A percentile compares a stretch with the other conserved stretches of the same genome.
Evolutionary conservation across 1,140 invertebrate species (phyloP).

Genomic region (Drosophila prosaltans): DNA sequence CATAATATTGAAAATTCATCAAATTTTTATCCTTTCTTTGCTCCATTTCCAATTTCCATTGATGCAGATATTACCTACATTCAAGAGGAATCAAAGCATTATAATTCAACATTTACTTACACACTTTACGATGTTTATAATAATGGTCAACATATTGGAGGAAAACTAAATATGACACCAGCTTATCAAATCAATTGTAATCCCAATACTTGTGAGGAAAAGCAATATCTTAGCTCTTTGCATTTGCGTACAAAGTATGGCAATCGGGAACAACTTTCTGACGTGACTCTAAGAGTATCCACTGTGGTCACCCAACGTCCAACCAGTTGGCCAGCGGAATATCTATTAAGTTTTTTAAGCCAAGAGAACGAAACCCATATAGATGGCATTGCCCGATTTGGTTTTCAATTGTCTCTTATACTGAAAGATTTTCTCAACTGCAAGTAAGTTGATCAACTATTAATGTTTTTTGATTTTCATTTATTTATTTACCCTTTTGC

Average conservation of each 20-base stretch:
- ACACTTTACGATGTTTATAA: slow-evolving; percentile 70
- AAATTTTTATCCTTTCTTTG: slow-evolving; percentile 45
- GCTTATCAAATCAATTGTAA: slow-evolving; percentile 58
- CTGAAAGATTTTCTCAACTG: slow-evolving; percentile 57
- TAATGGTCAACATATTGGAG: slow-evolving; percentile 73
- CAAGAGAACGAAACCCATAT: slow-evolving; percentile 58
- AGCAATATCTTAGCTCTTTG: slow-evolving; percentile 52
- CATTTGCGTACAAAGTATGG: slow-evolving; percentile 56
- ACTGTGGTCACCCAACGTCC: slow-evolving; percentile 67
- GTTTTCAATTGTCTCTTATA: slow-evolving; percentile 53
- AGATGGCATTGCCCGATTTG: slow-evolving; percentile 60
- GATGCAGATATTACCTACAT: slow-evolving; percentile 69
- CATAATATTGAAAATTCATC: slow-evolving; percentile 36
- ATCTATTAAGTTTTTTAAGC: slow-evolving; percentile 38
- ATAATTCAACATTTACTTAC: slow-evolving; percentile 19
- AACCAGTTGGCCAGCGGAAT: slow-evolving; percentile 33
- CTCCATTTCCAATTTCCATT: slow-evolving; percentile 60
- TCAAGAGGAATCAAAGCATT: neutral
- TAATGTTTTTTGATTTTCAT: neutral
- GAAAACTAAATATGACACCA: slow-evolving; percentile 65
- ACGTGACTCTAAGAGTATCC: slow-evolving; percentile 66
- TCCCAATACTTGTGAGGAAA: slow-evolving; percentile 16
- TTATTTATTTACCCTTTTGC: neutral
- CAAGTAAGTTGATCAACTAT: slow-evolving; percentile 21
- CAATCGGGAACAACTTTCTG: slow-evolving; percentile 60